Percentiles rank a stretch among this genome's conserved stretches.
These are phyloP conservation scores for Penaeus indicus DNA, from an alignment of 1,140 invertebrate genomes.

Conservation along the genomic window DNA sequence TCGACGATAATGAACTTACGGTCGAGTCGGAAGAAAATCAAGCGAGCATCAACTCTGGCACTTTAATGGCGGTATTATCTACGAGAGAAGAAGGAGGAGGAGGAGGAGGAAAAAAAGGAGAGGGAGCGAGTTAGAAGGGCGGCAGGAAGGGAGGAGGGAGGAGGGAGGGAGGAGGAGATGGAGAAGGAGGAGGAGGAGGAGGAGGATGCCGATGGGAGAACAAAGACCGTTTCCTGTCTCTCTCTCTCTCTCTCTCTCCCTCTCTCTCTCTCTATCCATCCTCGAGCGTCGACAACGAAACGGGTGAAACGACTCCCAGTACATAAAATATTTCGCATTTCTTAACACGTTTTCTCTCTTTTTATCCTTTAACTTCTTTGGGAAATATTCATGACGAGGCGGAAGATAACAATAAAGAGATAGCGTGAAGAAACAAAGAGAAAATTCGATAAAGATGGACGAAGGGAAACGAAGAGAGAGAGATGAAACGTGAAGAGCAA, in stretches of 20 bases:
- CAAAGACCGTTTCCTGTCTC: constrained; percentile 61
- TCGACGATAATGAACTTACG: too few species aligned
- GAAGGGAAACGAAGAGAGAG: too few species aligned
- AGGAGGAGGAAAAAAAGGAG: constrained; percentile 28
- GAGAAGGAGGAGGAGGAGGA: constrained; percentile 15
- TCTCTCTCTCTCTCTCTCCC: constrained; percentile 36
- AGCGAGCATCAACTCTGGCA: too few species aligned
- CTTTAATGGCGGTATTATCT: too few species aligned
- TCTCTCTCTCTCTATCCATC: constrained; percentile 46
- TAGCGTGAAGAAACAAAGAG: constrained; percentile 4
- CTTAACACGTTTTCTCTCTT: too few species aligned
- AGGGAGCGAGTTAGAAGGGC: constrained; percentile 19
- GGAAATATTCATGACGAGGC: not conserved
- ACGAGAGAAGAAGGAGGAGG: constrained; percentile 25
- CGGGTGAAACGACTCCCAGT: constrained; percentile 18
- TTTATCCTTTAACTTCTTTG: too few species aligned
- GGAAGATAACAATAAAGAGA: constrained; percentile 22
- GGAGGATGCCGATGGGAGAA: constrained; percentile 57
- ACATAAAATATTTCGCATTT: not conserved
- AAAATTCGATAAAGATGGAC: too few species aligned
- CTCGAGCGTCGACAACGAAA: constrained; percentile 21
- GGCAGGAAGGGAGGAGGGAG: not conserved
- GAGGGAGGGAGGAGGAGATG: not conserved
- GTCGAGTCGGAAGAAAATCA: too few species aligned
- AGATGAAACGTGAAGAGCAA: too few species aligned